Evolutionary conservation across 2,888 invertebrate species (phyloP), one percentile per base, ranked within the genome.

Genomic region (Lithophane leautieri): DNA sequence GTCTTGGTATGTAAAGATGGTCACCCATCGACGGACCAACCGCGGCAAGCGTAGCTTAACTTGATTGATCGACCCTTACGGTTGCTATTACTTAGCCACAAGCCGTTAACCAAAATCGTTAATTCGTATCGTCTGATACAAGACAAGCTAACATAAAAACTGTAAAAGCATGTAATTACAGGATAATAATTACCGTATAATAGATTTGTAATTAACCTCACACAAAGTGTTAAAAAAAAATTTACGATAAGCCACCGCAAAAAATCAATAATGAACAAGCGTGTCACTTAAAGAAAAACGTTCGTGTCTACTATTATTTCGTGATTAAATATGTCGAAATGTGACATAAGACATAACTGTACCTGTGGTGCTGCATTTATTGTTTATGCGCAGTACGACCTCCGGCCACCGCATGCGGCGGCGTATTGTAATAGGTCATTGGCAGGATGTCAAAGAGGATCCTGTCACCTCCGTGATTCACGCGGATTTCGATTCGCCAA

Each of bases 371-470:
- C 76, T 90, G 87, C 89, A 89, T 88, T 85, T 86, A 88, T 86
- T 87, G 83, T 88, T 86, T 86, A 87, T 83, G 86, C 85, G 83
- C 76, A 78, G 80, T 74, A 69, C 80, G 79, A 85, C 87, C 85
- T 86, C 88, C 84, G 81, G 76, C 82, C 82, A 85, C 78, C 85
- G 84, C 85, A 82, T 82, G 81, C 52, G 56, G 16, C 79, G 73
- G 84, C 81, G 84, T 87, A 92, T 92, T 92, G 91, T 94, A 93
- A 93, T 93, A 93, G 95, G 95, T 95, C 94, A 94, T 94, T 95
- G 95, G 93, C 95, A 94, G 95, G 94, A 95, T 93, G 89, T 92
- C 89, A 89, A 89, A 81, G 83, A 79, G 90, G 90, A 93, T 91
- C 90, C 90, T 84, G 81, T 66, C 78, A 81, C 62, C 68, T 63